These are phyloP conservation scores for Camponotus pennsylvanicus DNA, from an alignment of 1,140 invertebrate genomes.

Conservation along the genomic window DNA sequence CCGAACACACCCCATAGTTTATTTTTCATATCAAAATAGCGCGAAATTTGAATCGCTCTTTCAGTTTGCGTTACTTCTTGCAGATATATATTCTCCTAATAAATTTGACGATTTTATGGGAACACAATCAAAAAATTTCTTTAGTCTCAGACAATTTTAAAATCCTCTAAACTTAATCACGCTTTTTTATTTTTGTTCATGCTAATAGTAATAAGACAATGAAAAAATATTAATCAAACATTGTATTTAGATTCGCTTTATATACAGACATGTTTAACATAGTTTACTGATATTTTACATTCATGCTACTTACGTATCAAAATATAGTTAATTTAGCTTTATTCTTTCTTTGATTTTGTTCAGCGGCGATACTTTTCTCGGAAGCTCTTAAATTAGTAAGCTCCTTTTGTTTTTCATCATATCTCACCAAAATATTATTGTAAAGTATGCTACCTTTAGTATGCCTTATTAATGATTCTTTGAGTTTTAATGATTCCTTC, in stretches of 20 bases:
- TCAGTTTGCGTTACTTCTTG: no score
- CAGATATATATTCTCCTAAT: no score
- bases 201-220: neutral
- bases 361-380: conserved; percentile 89
- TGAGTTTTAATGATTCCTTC: conserved; percentile 89
- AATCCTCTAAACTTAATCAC: no score
- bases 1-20: no score
- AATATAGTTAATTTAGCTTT: conserved; percentile 90
- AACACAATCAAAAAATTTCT: no score
- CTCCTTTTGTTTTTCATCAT: conserved; percentile 88
- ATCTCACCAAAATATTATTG: conserved; percentile 87
- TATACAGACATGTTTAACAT: conserved; percentile 41
- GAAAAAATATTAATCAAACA: neutral
- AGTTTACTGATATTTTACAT: neutral
- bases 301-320: conserved; percentile 81
- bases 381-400: conserved; percentile 87
- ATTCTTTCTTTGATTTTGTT: conserved; percentile 90
- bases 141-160: no score
- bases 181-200: no score
- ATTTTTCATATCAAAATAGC: no score
- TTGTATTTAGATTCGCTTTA: conserved; percentile 20
- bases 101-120: no score
- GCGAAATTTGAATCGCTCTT: no score
- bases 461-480: conserved; percentile 89
- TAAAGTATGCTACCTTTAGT: conserved; percentile 86